These are phyloP conservation scores for Bacillus rossius DNA, from an alignment of 1,140 invertebrate species.

Conservation along the genomic window DNA sequence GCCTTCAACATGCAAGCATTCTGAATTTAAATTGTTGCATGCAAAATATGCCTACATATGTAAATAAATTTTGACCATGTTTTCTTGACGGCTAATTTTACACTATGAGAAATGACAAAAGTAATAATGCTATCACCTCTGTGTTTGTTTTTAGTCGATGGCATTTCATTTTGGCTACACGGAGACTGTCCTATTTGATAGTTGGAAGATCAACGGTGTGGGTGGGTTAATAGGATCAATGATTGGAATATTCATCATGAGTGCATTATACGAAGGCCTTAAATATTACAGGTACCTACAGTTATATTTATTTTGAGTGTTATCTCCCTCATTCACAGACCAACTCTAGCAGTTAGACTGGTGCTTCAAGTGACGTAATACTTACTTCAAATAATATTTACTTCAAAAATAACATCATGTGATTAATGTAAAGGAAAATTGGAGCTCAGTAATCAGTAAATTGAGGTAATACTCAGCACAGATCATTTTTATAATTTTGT, in stretches of 20 bases:
- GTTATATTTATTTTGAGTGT: neutral
- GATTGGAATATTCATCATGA: conserved; percentile 79
- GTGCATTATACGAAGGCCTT: conserved; percentile 82
- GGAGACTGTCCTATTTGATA: conserved; percentile 70
- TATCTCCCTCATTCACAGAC: neutral
- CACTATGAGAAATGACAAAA: neutral
- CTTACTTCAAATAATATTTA: too few relatives aligned
- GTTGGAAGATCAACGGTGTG: conserved; percentile 67
- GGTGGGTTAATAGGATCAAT: conserved; percentile 75
- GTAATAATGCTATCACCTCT: neutral
- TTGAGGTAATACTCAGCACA: too few relatives aligned
- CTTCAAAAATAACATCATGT: neutral
- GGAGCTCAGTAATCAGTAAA: too few relatives aligned
- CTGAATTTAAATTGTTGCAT: too few relatives aligned
- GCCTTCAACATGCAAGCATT: too few relatives aligned
- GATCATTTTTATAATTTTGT: too few relatives aligned
- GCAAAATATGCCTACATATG: too few relatives aligned
- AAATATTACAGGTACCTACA: conserved; percentile 69
- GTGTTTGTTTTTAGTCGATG: conserved; percentile 43
- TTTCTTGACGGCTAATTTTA: neutral
- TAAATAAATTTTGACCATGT: too few relatives aligned
- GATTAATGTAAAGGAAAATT: too few relatives aligned
- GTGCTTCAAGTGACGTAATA: neutral
- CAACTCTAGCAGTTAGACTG: neutral
- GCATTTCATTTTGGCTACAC: conserved; percentile 73